phyloP scores from a whole-genome alignment of 1,140 invertebrate species.

The Formica exsecta region DNA sequence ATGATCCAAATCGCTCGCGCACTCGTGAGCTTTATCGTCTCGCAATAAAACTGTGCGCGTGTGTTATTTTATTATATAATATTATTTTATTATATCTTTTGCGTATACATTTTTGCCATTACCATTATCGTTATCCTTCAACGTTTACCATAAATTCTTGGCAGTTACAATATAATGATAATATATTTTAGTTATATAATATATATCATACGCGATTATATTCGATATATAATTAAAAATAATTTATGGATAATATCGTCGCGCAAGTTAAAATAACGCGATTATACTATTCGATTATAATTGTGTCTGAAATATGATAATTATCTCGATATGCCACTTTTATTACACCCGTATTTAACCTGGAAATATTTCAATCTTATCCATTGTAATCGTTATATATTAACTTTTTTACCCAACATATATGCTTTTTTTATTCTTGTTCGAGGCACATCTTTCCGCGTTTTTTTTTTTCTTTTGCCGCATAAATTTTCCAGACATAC shows the following conservation, averaged over 20 bases:
- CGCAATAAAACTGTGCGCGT: slow-evolving; percentile 22
- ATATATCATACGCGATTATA: neutral
- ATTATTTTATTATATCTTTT: neutral
- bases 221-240: neutral
- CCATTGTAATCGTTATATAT: neutral
- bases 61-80: neutral
- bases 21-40: slow-evolving; percentile 5
- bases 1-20: slow-evolving; percentile 12
- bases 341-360: neutral
- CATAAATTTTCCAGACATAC: neutral
- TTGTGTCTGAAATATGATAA: slow-evolving; percentile 19
- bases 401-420: neutral
- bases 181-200: neutral
- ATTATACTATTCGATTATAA: neutral
- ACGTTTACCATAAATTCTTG: neutral
- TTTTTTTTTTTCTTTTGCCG: no score
- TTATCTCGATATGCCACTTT: neutral
- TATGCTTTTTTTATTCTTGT: neutral
- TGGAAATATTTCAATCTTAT: neutral
- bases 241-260: neutral
- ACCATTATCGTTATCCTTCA: neutral
- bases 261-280: slow-evolving; percentile 5
- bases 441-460: neutral
- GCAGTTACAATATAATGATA: neutral
- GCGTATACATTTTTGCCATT: neutral